Evolutionary conservation across 2,113 vertebrate genomes (phyloP).

Genomic region (Pongo abelii): DNA sequence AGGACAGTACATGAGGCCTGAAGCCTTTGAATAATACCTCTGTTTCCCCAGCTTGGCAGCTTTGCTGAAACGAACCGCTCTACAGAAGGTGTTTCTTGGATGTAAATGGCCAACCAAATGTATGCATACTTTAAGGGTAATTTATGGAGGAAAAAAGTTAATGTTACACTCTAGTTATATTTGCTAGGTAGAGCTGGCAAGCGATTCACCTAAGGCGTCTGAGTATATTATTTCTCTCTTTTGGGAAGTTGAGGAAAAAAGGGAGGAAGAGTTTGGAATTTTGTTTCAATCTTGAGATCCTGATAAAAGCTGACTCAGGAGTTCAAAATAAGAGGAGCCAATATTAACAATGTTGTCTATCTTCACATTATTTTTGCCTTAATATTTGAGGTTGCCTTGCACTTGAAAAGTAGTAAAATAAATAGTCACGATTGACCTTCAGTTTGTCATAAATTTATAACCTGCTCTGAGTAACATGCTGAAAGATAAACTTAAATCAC

Average conservation of each 20-base stretch:
- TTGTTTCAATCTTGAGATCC: background rate
- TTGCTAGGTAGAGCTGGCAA: background rate
- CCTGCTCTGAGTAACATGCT: background rate
- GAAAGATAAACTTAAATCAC: background rate
- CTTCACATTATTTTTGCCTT: background rate
- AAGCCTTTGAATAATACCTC: no score
- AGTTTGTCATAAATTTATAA: background rate
- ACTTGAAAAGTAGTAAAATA: background rate
- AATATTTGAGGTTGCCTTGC: background rate
- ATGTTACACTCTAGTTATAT: background rate
- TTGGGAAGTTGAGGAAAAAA: background rate
- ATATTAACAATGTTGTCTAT: background rate
- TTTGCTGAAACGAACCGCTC: background rate
- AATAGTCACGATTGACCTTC: background rate
- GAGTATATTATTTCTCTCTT: background rate
- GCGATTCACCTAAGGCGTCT: background rate
- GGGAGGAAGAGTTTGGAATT: background rate
- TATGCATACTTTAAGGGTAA: background rate
- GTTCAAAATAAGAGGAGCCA: background rate
- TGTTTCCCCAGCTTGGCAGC: background rate
- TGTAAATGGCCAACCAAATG: background rate
- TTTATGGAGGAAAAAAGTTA: background rate
- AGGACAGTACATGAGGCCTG: fast-evolving
- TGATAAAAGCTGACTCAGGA: background rate
- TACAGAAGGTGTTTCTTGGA: background rate